Evolutionary conservation across 2,888 invertebrate genomes (phyloP).

Genomic region (Sphaerophoria taeniata): DNA sequence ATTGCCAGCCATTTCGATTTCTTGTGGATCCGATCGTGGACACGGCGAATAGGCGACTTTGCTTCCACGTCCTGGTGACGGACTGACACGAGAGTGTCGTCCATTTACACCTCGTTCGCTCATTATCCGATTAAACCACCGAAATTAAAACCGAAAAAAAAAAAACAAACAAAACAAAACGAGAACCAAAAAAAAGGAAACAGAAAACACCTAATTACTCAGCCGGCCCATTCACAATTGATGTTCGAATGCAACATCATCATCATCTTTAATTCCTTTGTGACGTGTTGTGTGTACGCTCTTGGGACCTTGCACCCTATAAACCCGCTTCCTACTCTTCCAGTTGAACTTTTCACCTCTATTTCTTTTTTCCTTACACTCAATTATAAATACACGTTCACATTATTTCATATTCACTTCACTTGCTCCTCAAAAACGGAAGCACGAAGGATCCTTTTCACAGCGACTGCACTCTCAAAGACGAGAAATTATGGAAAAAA

Average conservation of each 20-base stretch:
- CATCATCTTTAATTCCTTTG: background rate
- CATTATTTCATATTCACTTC: slow-evolving; percentile 42
- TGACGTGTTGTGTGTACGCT: slow-evolving; percentile 20
- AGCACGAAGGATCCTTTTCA: slow-evolving; percentile 55
- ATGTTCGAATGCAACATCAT: slow-evolving; percentile 30
- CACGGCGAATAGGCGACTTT: slow-evolving; percentile 82
- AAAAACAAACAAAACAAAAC: background rate
- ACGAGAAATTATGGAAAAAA: slow-evolving; percentile 60
- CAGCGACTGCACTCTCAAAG: slow-evolving; percentile 32
- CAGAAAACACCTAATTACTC: slow-evolving; percentile 28
- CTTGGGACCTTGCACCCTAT: slow-evolving; percentile 29
- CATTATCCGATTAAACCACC: slow-evolving; percentile 76
- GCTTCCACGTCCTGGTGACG: slow-evolving; percentile 81
- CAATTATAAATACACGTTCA: too few relatives aligned
- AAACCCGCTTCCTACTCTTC: background rate
- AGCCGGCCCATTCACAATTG: slow-evolving; percentile 20
- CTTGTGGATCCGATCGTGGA: slow-evolving; percentile 81
- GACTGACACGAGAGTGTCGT: slow-evolving; percentile 82
- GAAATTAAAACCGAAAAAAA: too few relatives aligned
- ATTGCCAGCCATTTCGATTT: slow-evolving; percentile 80
- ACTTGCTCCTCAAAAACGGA: slow-evolving; percentile 32
- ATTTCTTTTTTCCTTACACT: slow-evolving; percentile 23
- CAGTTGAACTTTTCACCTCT: slow-evolving; percentile 18
- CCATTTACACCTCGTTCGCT: slow-evolving; percentile 79
- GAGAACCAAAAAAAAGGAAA: too few relatives aligned